phyloP scores from a whole-genome alignment of 64 coral and sea anemone genomes.

The Porites lutea region DNA sequence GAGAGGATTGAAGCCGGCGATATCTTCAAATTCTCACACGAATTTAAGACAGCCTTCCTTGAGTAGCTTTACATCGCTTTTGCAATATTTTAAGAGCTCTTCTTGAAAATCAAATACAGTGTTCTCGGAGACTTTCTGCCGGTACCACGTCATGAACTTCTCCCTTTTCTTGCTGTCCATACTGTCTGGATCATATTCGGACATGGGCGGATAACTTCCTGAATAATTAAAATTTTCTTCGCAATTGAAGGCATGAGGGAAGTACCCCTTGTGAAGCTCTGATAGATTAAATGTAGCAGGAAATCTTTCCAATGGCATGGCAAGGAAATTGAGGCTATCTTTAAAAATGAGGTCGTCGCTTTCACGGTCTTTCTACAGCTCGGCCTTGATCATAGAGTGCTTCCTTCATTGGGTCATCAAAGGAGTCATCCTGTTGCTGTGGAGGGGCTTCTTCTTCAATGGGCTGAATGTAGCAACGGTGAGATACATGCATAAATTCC shows the following conservation, averaged over 20 bases:
- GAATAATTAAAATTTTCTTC: not conserved
- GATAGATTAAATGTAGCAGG: slow-evolving; percentile 25
- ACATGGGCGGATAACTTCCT: not conserved
- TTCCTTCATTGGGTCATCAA: too few relatives aligned
- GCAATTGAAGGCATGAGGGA: slow-evolving; percentile 67
- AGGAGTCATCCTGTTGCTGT: too few relatives aligned
- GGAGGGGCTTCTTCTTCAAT: too few relatives aligned
- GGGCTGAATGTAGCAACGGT: too few relatives aligned
- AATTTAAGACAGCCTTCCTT: not conserved
- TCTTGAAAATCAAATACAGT: not conserved
- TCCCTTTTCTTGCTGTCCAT: not conserved
- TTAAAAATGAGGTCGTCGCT: too few relatives aligned
- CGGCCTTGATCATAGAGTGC: too few relatives aligned
- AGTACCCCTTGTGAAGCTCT: not conserved
- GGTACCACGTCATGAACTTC: slow-evolving; percentile 10
- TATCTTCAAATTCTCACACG: not conserved
- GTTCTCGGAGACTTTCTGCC: not conserved
- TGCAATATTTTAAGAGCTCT: not conserved
- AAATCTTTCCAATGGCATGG: too few relatives aligned
- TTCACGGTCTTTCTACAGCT: too few relatives aligned
- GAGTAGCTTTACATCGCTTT: not conserved
- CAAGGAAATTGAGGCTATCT: too few relatives aligned
- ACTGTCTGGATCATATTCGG: not conserved
- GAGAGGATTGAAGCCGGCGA: slow-evolving; percentile 10
- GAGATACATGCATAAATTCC: too few relatives aligned